These are phyloP conservation scores for Ditylenchus weischeri DNA, from an alignment of 2,888 invertebrate genomes.

Conservation along the genomic window DNA sequence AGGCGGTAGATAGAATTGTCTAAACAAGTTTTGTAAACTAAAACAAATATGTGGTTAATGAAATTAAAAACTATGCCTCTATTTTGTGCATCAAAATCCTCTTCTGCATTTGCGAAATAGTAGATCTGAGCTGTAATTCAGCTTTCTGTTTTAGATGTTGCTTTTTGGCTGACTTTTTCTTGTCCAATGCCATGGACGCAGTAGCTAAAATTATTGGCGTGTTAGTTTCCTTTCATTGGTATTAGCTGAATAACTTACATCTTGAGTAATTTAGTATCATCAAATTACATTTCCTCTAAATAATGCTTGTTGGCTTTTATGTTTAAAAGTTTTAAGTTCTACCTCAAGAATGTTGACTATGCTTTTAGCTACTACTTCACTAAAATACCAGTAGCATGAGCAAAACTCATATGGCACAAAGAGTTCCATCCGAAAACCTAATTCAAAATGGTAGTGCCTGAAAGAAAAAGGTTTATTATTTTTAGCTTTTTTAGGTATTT, in stretches of 20 bases:
- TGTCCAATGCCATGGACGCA: constrained; percentile 4
- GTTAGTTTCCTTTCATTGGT: neutral
- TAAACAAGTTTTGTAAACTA: neutral
- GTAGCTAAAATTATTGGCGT: constrained; percentile 1
- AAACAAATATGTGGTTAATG: no score
- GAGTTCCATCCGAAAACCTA: constrained; percentile 89
- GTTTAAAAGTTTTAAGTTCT: no score
- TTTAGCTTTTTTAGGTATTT: no score
- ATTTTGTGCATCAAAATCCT: constrained; percentile 9
- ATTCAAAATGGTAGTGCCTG: constrained; percentile 78
- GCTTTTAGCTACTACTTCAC: constrained; percentile 22
- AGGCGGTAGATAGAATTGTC: constrained; percentile 9
- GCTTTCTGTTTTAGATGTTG: constrained; percentile 9
- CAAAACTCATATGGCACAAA: constrained; percentile 93
- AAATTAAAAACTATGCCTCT: neutral
- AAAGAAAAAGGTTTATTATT: no score
- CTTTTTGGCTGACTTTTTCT: constrained; percentile 13
- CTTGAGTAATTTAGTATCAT: constrained; percentile 19
- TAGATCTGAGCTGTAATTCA: neutral
- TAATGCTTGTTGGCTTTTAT: no score
- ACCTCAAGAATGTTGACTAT: constrained; percentile 15
- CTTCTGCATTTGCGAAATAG: neutral
- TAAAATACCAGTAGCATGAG: constrained; percentile 80
- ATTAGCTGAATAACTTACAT: neutral
- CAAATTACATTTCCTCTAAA: constrained; percentile 12